A percentile compares a stretch with the other conserved stretches of the same genome.
Conservation (phyloP, 2,797 vertebrate species). For the Rachycentron canadum region DNA sequence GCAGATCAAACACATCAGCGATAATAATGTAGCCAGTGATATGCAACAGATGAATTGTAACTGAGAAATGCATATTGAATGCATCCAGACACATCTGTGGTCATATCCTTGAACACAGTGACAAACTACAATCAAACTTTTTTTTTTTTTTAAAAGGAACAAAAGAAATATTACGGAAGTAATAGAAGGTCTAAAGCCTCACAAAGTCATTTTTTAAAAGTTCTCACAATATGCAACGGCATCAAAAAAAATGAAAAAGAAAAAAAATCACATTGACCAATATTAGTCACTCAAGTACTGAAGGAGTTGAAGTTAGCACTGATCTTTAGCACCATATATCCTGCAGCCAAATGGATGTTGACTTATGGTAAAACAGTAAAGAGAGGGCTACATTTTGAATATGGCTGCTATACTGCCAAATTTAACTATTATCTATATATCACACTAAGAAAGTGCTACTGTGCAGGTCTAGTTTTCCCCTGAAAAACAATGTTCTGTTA, state of each 20-base stretch:
- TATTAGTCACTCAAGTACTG: constrained; percentile 37
- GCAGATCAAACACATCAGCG: not conserved
- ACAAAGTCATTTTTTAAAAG: not conserved
- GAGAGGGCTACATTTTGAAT: not conserved
- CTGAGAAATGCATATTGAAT: not conserved
- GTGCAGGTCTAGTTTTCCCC: constrained; percentile 43
- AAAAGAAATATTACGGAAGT: not conserved
- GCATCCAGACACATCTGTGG: not conserved
- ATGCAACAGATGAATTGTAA: not conserved
- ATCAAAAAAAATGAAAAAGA: constrained; percentile 37
- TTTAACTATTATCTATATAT: no score
- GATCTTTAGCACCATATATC: constrained; percentile 65
- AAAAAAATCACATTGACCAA: constrained; percentile 25
- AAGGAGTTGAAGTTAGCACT: constrained; percentile 52
- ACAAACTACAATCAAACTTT: not conserved
- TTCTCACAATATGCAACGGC: constrained; percentile 23
- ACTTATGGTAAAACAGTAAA: constrained; percentile 1
- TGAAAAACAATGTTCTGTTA: constrained; percentile 16
- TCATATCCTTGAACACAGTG: not conserved
- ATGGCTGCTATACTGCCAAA: constrained; percentile 6
- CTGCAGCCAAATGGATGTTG: constrained; percentile 2
- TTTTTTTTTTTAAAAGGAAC: no score
- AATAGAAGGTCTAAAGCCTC: not conserved
- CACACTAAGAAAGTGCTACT: constrained; percentile 61
- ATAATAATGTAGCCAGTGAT: not conserved